A percentile compares a stretch with the other conserved stretches of the same genome.
These are phyloP conservation scores for Zaprionus nigranus DNA, from an alignment of 1,140 invertebrate species.

Conservation along the genomic window DNA sequence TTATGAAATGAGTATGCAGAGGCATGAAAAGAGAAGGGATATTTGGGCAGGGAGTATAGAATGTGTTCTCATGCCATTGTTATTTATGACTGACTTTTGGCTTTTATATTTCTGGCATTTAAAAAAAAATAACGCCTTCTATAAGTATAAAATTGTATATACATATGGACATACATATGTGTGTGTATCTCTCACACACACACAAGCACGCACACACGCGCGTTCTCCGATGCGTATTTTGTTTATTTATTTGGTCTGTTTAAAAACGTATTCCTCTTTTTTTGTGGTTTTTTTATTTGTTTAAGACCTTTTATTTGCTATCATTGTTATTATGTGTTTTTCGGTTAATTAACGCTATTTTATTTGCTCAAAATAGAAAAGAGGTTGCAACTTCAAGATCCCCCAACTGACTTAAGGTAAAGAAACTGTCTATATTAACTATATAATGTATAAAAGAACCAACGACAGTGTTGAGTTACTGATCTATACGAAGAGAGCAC, in stretches of 20 bases:
- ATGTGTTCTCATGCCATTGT: conserved; percentile 26
- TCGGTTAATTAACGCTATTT: conserved; percentile 15
- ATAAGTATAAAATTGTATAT: neutral
- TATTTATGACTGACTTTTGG: conserved; percentile 23
- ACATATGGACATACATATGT: neutral
- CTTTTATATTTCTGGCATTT: conserved; percentile 2
- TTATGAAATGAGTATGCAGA: conserved; percentile 43
- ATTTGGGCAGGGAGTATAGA: neutral
- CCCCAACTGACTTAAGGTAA: too few species aligned
- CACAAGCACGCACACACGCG: neutral
- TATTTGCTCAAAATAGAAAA: conserved; percentile 11
- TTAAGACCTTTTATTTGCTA: conserved; percentile 21
- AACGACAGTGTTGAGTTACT: neutral
- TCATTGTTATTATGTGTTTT: conserved; percentile 16
- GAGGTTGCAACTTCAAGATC: neutral
- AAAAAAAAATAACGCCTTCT: neutral
- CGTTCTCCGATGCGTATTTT: neutral
- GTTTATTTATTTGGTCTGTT: conserved; percentile 33
- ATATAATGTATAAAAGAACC: neutral
- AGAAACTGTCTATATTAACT: neutral
- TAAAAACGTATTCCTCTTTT: neutral
- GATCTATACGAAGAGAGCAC: conserved; percentile 9
- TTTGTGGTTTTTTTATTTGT: neutral
- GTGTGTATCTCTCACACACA: neutral
- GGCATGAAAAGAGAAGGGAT: conserved; percentile 36